phyloP scores from a whole-genome alignment of 1,140 invertebrate species.

The Panagrolaimus sp. region DNA sequence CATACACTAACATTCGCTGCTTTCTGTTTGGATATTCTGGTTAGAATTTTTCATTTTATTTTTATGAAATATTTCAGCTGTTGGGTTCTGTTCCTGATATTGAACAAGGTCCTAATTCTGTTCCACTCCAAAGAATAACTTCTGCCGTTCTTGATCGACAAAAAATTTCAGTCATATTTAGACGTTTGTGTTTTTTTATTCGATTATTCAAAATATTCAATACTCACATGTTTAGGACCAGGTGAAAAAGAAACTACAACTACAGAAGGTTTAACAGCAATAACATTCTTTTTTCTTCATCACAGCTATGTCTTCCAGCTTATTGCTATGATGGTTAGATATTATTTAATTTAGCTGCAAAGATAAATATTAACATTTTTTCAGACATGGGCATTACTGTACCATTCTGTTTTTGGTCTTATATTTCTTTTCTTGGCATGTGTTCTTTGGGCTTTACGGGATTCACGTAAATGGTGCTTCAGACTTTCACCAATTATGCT shows the following conservation, averaged over 20 bases:
- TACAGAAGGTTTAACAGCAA: conserved; percentile 26
- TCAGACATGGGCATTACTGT: conserved; percentile 92
- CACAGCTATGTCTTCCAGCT: conserved; percentile 51
- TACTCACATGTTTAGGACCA: conserved; percentile 10
- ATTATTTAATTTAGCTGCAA: not conserved
- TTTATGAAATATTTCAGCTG: not conserved
- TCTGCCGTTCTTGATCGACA: conserved; percentile 49
- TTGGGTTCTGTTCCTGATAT: conserved; percentile 9
- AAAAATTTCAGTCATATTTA: conserved; percentile 48
- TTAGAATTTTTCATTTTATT: conserved; percentile 1
- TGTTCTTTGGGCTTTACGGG: conserved; percentile 88
- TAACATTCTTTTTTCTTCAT: conserved; percentile 40
- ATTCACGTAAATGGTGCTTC: conserved; percentile 83
- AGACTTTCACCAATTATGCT: conserved; percentile 79
- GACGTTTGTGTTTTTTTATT: conserved; percentile 21
- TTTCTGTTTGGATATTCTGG: conserved; percentile 15
- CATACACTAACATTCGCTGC: conserved; percentile 4
- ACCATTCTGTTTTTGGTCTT: conserved; percentile 93
- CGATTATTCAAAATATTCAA: not conserved
- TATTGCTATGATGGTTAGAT: conserved; percentile 51
- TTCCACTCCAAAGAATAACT: conserved; percentile 45
- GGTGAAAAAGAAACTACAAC: conserved; percentile 4
- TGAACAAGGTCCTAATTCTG: conserved; percentile 13
- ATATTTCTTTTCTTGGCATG: conserved; percentile 85
- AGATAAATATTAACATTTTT: conserved; percentile 19